Base-by-base conservation (phyloP, 1,140 invertebrate genomes). In the Psix sp. region DNA sequence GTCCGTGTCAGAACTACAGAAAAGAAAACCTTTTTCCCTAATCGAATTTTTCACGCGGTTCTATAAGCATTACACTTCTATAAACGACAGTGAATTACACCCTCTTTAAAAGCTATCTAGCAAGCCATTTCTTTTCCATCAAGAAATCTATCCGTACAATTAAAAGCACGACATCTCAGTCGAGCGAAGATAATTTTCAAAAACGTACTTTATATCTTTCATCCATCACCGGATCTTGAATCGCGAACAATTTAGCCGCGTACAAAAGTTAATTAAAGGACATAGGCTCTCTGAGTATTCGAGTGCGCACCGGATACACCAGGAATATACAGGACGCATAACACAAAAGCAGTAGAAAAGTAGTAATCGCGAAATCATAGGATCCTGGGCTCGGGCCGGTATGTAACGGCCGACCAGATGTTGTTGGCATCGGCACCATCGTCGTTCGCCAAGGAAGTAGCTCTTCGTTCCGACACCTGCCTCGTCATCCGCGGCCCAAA, bases 331-430 rank as follows among this genome's bases (percentile, higher is more conserved):
- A 63, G 51, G 49, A 59, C 57, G 54, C 36, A 54, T 70, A 66
- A 75, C 52, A 70, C 54, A 73, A 68, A 77, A 67, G 65, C 67
- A 43, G 54, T 68, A 65, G 72, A 68, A 70, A 70, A 74, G 72
- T 57, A 68, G 80, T 82, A 82, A 82, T 82, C 74, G 77, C 62
- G 65, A 74, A 83, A 80, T 82, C 77, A 79, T 80, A 78, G 77
- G 71, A 77, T 73, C 76, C 73, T 74, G 60, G 62, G 48, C 26
- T 59, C 57, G 42, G 42, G 72, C 65, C 74, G 71, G 71, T 63
- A 35, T 74, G 80, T 84, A 84, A 84, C 82, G 82, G 81, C 77
- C 51, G 68, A 51, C 78, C 82, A 82, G 77, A 81, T 84, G 81
- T 78, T 78, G 72, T 60, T 51, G 52, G 74, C 65, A 40, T 67